These are phyloP conservation scores for Conus canariensis DNA, from an alignment of 2,888 invertebrate genomes.

Conservation along the genomic window DNA sequence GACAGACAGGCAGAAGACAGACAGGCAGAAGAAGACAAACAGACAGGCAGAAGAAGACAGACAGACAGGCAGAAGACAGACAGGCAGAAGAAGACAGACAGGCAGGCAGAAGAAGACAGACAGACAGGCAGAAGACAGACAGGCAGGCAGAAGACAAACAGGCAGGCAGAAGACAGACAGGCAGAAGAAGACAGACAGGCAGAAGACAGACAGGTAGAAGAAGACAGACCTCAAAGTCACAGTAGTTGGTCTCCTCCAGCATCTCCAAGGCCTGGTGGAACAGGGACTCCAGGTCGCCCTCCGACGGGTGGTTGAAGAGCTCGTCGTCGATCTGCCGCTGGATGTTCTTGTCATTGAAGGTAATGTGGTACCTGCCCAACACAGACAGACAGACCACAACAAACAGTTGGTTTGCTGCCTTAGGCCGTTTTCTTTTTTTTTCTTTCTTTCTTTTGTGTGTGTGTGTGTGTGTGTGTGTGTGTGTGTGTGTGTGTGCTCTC, in stretches of 20 bases:
- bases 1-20: neutral
- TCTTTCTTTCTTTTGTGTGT: neutral
- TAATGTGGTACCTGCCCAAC: conserved; percentile 47
- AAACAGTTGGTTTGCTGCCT: no score
- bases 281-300: conserved; percentile 46
- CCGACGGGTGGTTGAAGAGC: conserved; percentile 40
- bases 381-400: neutral
- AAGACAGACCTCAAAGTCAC: conserved; percentile 52
- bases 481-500: no score
- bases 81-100: neutral
- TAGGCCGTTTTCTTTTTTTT: neutral
- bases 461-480: no score
- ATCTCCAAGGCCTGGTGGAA: conserved; percentile 50
- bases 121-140: neutral
- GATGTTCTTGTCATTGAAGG: conserved; percentile 34
- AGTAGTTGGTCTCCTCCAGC: conserved; percentile 54
- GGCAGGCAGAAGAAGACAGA: neutral
- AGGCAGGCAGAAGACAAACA: conserved; percentile 4
- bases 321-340: conserved; percentile 40
- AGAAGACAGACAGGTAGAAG: neutral
- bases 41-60: neutral
- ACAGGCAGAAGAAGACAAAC: neutral
- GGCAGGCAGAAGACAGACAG: neutral
- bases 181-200: conserved; percentile 23
- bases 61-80: neutral